Percentiles rank a stretch among this genome's conserved stretches.
phyloP scores from a whole-genome alignment of 2,888 invertebrate genomes.

The Lepetodrilus schrolli region DNA sequence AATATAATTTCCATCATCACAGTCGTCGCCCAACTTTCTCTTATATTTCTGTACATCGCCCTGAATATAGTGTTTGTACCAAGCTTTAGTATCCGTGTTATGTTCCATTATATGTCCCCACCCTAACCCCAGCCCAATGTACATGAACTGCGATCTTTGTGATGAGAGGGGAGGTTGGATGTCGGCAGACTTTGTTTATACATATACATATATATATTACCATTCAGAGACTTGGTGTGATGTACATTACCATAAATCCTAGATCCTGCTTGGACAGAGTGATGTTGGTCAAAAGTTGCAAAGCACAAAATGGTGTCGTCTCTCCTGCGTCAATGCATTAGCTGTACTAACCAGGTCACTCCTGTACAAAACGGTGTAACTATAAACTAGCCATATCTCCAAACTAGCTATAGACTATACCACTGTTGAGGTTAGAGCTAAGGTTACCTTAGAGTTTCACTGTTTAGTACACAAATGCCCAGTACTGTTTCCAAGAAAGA shows the following conservation, averaged over 20 bases:
- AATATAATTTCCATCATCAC: slow-evolving; percentile 13
- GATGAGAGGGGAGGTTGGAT: not conserved
- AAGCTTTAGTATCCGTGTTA: slow-evolving; percentile 15
- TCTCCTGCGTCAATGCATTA: too few species aligned
- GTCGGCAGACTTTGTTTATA: not conserved
- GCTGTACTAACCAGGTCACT: too few species aligned
- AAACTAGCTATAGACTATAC: too few species aligned
- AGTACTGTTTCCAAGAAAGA: too few species aligned
- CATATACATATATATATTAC: not conserved
- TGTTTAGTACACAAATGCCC: too few species aligned
- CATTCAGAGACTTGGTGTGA: slow-evolving; percentile 22
- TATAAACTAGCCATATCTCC: too few species aligned
- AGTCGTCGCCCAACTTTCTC: not conserved
- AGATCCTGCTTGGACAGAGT: not conserved
- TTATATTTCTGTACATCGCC: not conserved
- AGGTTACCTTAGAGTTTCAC: too few species aligned
- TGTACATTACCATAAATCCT: not conserved
- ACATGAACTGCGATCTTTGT: too few species aligned
- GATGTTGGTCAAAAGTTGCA: too few species aligned
- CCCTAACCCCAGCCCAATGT: not conserved
- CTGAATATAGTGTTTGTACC: slow-evolving; percentile 1
- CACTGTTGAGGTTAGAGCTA: too few species aligned
- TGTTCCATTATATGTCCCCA: slow-evolving; percentile 16
- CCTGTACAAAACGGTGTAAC: too few species aligned
- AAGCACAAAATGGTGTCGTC: too few species aligned